Percentiles rank a stretch among this genome's conserved stretches.
Evolutionary conservation across 2,888 invertebrate species (phyloP).

Genomic region (Metacarcinus magister): DNA sequence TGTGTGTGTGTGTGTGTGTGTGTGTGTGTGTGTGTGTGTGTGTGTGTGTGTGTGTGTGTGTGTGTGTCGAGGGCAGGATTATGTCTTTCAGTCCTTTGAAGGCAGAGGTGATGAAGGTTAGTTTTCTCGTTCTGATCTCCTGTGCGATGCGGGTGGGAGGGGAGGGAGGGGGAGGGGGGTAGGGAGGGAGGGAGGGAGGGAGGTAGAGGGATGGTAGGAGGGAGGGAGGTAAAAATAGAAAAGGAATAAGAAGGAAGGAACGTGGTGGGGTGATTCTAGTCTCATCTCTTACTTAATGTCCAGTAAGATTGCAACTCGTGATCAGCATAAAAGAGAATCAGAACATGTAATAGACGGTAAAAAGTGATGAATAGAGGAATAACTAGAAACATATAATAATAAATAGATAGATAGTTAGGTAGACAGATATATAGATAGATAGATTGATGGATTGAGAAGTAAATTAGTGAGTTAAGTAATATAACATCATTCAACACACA

Average conservation of each 20-base stretch:
- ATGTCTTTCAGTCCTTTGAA: constrained; percentile 26
- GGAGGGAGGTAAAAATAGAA: background rate
- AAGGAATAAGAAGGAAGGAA: background rate
- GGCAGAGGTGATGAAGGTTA: background rate
- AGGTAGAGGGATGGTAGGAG: background rate
- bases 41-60: constrained; percentile 38
- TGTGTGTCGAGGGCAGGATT: background rate
- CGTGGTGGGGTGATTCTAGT: background rate
- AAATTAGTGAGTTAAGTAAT: no score
- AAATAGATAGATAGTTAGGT: background rate
- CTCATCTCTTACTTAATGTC: background rate
- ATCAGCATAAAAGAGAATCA: background rate
- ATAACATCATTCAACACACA: no score
- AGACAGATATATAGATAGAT: background rate
- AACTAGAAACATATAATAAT: background rate
- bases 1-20: constrained; percentile 40
- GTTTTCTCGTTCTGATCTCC: background rate
- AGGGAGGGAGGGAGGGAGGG: background rate
- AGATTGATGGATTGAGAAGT: no score
- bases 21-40: constrained; percentile 48
- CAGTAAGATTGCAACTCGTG: background rate
- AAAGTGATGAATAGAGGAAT: no score
- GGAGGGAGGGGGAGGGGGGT: background rate
- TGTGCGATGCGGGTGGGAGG: background rate
- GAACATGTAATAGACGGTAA: background rate